Evolutionary conservation across 2,113 vertebrate species (phyloP).

Genomic region (Etheostoma cragini): DNA sequence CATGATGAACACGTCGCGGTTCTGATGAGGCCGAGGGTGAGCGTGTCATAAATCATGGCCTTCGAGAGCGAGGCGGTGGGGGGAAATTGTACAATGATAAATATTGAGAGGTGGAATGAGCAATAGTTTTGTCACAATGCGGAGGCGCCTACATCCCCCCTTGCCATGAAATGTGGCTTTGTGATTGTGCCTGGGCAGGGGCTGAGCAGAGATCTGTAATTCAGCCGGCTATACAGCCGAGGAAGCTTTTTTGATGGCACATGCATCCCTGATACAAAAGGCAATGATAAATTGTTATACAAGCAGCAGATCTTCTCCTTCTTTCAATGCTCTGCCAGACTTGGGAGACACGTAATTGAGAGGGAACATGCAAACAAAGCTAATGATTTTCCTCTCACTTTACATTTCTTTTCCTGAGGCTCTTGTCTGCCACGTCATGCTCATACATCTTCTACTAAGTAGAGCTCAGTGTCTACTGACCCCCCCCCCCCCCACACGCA

Average conservation of each 20-base stretch:
- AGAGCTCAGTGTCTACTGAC: conserved; percentile 53
- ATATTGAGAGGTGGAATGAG: conserved; percentile 79
- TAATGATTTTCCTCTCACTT: conserved; percentile 75
- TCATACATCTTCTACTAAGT: conserved; percentile 66
- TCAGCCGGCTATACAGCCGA: conserved; percentile 44
- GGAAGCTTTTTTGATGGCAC: conserved; percentile 51
- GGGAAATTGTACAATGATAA: conserved; percentile 79
- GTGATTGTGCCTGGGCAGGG: conserved; percentile 62
- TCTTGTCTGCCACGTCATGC: conserved; percentile 40
- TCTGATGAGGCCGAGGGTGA: conserved; percentile 63
- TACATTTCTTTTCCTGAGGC: conserved; percentile 59
- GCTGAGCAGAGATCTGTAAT: conserved; percentile 60
- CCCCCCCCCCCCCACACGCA: neutral
- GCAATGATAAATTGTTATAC: conserved; percentile 63
- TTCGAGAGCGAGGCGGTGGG: conserved; percentile 45
- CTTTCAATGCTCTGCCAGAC: conserved; percentile 40
- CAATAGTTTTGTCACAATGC: conserved; percentile 77
- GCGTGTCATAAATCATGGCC: conserved; percentile 72
- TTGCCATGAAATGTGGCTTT: conserved; percentile 74
- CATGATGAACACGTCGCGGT: conserved; percentile 71
- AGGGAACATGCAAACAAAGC: conserved; percentile 78
- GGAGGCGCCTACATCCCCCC: conserved; percentile 45
- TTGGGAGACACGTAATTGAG: conserved; percentile 71
- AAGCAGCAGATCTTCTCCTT: conserved; percentile 30
- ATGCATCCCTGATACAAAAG: conserved; percentile 41